Evolutionary conservation across 1,140 invertebrate genomes (phyloP).

Genomic region (Zaprionus kolodkinae): DNA sequence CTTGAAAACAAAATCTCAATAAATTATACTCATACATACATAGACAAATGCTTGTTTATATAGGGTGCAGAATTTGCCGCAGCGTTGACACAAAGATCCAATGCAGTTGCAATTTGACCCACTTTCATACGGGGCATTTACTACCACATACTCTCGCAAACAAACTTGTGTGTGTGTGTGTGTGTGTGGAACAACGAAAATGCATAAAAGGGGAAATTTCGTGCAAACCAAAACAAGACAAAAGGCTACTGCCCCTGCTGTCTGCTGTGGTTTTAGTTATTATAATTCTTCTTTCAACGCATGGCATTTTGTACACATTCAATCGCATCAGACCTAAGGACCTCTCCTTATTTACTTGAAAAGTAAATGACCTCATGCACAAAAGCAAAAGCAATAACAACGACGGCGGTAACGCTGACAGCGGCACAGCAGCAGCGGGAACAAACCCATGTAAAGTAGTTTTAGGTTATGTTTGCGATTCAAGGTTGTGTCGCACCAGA

Average conservation of each 20-base stretch:
- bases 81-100: conserved; percentile 56
- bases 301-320: conserved; percentile 21
- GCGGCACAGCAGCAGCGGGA: conserved; percentile 23
- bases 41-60: conserved; percentile 14
- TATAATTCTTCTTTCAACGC: conserved; percentile 19
- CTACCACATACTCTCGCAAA: conserved; percentile 16
- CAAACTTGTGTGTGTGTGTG: neutral
- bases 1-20: conserved; percentile 5
- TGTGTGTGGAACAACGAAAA: conserved; percentile 27
- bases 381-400: conserved; percentile 14
- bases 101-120: conserved; percentile 72
- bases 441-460: conserved; percentile 48
- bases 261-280: conserved; percentile 28
- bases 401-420: neutral
- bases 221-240: conserved; percentile 48
- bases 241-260: conserved; percentile 58
- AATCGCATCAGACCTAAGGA: conserved; percentile 36
- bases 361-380: conserved; percentile 77
- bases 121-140: conserved; percentile 54
- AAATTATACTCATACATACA: conserved; percentile 5
- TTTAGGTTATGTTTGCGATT: conserved; percentile 73
- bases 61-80: conserved; percentile 52
- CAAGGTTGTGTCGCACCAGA: conserved; percentile 66
- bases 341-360: conserved; percentile 36
- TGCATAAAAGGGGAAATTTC: conserved; percentile 60